A percentile compares a stretch with the other conserved stretches of the same genome.
These are phyloP conservation scores for Nanorana parkeri DNA, from an alignment of 2,113 vertebrate species.

Conservation along the genomic window DNA sequence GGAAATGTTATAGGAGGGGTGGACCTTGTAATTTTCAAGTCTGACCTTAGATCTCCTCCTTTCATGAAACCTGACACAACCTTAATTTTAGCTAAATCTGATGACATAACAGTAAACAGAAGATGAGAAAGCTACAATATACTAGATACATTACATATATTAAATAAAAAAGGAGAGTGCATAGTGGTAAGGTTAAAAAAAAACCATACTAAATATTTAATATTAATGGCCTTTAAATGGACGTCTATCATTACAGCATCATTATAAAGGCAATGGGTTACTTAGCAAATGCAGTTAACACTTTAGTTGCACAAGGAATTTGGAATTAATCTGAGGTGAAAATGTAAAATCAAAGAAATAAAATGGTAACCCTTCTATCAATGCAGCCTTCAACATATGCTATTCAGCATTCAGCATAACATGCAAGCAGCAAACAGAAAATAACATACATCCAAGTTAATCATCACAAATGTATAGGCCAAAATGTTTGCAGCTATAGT, in stretches of 20 bases:
- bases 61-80: not conserved
- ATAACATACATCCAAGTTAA: too few species aligned
- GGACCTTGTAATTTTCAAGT: not conserved
- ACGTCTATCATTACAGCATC: not conserved
- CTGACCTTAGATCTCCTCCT: not conserved
- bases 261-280: constrained; percentile 7
- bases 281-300: constrained; percentile 14
- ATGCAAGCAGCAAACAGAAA: too few species aligned
- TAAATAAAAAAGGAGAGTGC: constrained; percentile 4
- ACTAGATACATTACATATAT: not conserved
- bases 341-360: too few species aligned
- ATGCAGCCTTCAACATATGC: too few species aligned
- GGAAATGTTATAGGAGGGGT: not conserved
- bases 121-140: not conserved
- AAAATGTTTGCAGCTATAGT: too few species aligned
- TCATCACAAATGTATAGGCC: too few species aligned
- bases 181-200: constrained; percentile 14
- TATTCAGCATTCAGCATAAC: too few species aligned
- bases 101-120: not conserved
- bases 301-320: not conserved
- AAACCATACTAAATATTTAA: constrained; percentile 32
- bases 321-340: too few species aligned
- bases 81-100: not conserved
- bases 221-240: constrained; percentile 36
- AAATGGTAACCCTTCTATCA: too few species aligned